Conservation (phyloP, 2,113 vertebrate genomes). For the Tiliqua scincoides region DNA sequence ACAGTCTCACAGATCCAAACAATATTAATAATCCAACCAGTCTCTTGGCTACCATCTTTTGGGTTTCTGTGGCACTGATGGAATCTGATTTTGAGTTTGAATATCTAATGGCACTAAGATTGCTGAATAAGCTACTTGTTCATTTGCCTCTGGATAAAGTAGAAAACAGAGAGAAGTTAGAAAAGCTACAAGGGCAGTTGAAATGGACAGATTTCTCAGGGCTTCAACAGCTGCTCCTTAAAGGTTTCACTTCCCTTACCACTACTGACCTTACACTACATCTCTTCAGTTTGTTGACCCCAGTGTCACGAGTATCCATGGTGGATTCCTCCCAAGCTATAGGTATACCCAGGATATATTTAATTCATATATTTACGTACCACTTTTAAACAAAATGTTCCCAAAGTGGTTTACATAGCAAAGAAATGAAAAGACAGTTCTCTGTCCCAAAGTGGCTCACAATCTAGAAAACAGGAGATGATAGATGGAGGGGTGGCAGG, state of each 20-base stretch:
- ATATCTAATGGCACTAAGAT: constrained; percentile 93
- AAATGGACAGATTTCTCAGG: constrained; percentile 97
- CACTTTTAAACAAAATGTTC: no score
- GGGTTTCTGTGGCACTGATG: constrained; percentile 97
- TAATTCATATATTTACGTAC: no score
- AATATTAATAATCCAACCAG: constrained; percentile 93
- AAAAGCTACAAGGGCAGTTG: constrained; percentile 95
- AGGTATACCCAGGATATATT: constrained; percentile 74
- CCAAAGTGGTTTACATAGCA: no score
- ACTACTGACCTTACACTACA: constrained; percentile 95
- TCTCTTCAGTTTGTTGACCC: constrained; percentile 95
- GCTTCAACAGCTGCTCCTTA: constrained; percentile 93
- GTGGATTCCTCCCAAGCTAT: constrained; percentile 97
- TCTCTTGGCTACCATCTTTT: constrained; percentile 95
- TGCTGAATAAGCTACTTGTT: constrained; percentile 92
- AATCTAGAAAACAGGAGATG: no score
- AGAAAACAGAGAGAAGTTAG: constrained; percentile 94
- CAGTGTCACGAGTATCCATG: constrained; percentile 93
- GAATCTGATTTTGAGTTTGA: constrained; percentile 99
- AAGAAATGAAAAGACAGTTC: no score
- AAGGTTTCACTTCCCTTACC: constrained; percentile 95
- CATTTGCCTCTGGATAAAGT: constrained; percentile 93
- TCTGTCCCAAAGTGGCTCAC: no score
- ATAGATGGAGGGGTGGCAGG: no score
- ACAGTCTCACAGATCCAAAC: constrained; percentile 88